Base-by-base conservation (phyloP, 1,140 invertebrate species). In the Maconellicoccus hirsutus region DNA sequence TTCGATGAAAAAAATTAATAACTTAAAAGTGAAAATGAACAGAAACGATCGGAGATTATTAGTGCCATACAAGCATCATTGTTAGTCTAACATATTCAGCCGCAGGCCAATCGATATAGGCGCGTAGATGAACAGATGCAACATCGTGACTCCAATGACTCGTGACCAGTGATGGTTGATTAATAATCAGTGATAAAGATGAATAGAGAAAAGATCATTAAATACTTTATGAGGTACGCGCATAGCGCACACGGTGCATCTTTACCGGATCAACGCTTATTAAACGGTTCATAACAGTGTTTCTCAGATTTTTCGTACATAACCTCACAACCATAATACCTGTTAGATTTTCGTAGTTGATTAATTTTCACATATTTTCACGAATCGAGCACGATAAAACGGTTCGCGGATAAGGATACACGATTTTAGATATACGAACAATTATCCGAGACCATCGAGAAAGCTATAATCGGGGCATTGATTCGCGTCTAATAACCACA, bases 141-240 rank as follows among this genome's bases (percentile, higher is more conserved):
- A 19, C 42, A 19, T 52, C 42, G 42, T 52, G 42, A 52, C 42
- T 52, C 42, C 42, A 16, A 16, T 52, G 42, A 52, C 42, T 52
- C 42, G 42, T 52, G 42, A 52, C 42, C 42, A 52, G 42, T 16
- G 42, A 52, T 52, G 42, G 12, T 16, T 52, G 42, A 52, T 52
- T 52, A 52, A 52, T 52, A 52, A 52, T 52, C 42, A 16, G 42
- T 52, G 42, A 52, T 52, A 52, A 52, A 52, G 42, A 52, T 52
- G 42, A 19, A 52, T 52, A 52, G 10, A 19, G 12, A 52, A 52
- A 19, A 52, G 42, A 52, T 52, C 42, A 52, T 52, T 52, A 52
- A 52, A 52, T 52, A 52, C 42, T 52, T 52, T 52, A 52, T 52
- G 42, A 52, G 6, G 6, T 19, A 19, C n/a, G 42, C 42, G n/a